Evolutionary conservation across 2,797 vertebrate species (phyloP).

Genomic region (Staurois parvus): DNA sequence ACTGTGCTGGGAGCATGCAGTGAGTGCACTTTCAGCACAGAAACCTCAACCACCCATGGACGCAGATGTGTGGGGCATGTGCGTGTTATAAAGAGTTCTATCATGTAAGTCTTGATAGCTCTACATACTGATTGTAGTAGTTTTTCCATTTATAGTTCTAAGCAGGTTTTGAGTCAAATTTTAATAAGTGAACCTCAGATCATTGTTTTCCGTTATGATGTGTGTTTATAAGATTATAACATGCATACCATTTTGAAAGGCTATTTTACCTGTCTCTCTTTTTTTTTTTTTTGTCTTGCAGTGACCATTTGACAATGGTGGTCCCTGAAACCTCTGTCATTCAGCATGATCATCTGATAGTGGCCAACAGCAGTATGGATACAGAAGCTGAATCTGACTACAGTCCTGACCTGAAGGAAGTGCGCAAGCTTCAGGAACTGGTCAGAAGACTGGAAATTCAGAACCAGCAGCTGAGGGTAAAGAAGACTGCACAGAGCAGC

Average conservation of each 20-base stretch:
- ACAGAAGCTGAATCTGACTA: conserved; percentile 67
- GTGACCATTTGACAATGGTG: conserved; percentile 80
- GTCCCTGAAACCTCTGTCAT: conserved; percentile 83
- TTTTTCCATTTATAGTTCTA: too few relatives aligned
- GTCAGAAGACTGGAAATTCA: conserved; percentile 87
- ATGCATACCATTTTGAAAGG: background rate
- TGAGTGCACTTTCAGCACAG: too few relatives aligned
- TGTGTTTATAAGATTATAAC: too few relatives aligned
- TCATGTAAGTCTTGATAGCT: too few relatives aligned
- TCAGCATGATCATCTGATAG: conserved; percentile 73
- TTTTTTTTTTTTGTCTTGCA: conserved; percentile 11
- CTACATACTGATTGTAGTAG: too few relatives aligned
- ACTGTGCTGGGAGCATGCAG: too few relatives aligned
- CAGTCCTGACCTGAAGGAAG: conserved; percentile 85
- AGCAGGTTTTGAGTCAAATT: too few relatives aligned
- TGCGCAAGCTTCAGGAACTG: conserved; percentile 88
- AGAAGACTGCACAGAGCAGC: conserved; percentile 72
- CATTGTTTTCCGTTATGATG: too few relatives aligned
- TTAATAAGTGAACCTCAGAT: too few relatives aligned
- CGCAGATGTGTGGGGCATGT: too few relatives aligned
- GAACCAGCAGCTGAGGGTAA: conserved; percentile 83
- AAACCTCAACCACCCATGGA: too few relatives aligned
- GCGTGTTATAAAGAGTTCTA: too few relatives aligned
- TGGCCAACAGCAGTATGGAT: conserved; percentile 71
- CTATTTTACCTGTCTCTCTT: background rate